phyloP scores from a whole-genome alignment of 2,797 vertebrate species.

The Poeciliopsis infans region DNA sequence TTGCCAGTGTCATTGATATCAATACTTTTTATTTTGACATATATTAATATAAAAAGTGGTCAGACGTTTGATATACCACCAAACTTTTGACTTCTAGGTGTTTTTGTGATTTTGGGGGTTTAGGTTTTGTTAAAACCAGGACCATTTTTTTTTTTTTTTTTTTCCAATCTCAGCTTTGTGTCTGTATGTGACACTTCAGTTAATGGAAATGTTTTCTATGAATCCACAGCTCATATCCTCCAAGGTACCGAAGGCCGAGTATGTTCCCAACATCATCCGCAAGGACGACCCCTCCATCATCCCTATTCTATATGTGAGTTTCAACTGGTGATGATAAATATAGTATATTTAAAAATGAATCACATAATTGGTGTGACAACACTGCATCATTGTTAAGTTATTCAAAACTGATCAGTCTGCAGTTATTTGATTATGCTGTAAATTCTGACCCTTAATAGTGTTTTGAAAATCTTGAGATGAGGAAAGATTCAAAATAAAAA shows the following conservation, averaged over 20 bases:
- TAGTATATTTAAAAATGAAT: background rate
- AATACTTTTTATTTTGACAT: too few species aligned
- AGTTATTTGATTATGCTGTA: too few species aligned
- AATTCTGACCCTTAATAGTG: background rate
- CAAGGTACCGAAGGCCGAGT: slow-evolving; percentile 98
- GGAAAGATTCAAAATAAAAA: background rate
- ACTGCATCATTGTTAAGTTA: background rate
- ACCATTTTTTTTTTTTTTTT: background rate
- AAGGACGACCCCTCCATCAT: slow-evolving; percentile 96
- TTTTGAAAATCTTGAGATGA: background rate
- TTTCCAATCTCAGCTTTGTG: background rate
- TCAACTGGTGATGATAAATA: background rate
- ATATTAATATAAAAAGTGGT: too few species aligned
- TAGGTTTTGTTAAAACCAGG: too few species aligned
- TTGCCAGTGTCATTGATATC: too few species aligned
- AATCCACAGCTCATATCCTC: slow-evolving; percentile 92
- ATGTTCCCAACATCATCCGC: slow-evolving; percentile 95
- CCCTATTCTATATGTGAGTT: slow-evolving; percentile 97
- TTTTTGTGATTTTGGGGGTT: too few species aligned
- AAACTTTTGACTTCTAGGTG: too few species aligned
- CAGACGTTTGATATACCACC: too few species aligned
- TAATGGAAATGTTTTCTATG: background rate
- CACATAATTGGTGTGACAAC: background rate
- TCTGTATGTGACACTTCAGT: background rate
- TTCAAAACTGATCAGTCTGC: background rate